Evolutionary conservation across 1,140 invertebrate species (phyloP).

Genomic region (Heterodera carotae): DNA sequence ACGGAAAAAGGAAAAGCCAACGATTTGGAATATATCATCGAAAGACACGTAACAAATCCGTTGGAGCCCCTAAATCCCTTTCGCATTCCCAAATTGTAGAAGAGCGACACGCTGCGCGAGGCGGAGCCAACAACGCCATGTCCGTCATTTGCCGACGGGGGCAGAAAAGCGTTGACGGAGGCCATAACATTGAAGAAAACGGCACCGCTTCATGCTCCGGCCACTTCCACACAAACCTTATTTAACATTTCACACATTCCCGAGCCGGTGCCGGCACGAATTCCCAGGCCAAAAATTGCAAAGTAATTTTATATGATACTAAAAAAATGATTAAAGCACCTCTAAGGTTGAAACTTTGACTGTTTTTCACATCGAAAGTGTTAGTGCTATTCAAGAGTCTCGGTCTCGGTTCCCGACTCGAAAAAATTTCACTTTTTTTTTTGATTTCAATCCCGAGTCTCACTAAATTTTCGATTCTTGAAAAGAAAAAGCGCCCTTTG

Average conservation of each 20-base stretch:
- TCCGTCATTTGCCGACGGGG: constrained; percentile 33
- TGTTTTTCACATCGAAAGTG: no score
- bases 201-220: not conserved
- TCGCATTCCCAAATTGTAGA: constrained; percentile 22
- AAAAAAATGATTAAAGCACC: not conserved
- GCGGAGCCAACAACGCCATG: constrained; percentile 39
- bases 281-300: constrained; percentile 54
- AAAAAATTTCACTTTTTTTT: not conserved
- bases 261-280: constrained; percentile 46
- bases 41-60: constrained; percentile 37
- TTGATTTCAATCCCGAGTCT: not conserved
- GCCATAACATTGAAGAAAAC: constrained; percentile 49
- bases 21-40: constrained; percentile 45
- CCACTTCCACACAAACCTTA: not conserved
- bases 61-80: not conserved
- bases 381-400: no score
- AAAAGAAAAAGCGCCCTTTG: no score
- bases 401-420: no score
- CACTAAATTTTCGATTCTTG: no score
- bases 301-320: constrained; percentile 28
- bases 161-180: constrained; percentile 47
- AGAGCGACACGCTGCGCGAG: constrained; percentile 25
- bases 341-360: no score
- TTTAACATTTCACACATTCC: constrained; percentile 33
- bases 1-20: constrained; percentile 42